Base-by-base conservation (phyloP, 2,797 vertebrate species). In the Aphelocoma californica region DNA sequence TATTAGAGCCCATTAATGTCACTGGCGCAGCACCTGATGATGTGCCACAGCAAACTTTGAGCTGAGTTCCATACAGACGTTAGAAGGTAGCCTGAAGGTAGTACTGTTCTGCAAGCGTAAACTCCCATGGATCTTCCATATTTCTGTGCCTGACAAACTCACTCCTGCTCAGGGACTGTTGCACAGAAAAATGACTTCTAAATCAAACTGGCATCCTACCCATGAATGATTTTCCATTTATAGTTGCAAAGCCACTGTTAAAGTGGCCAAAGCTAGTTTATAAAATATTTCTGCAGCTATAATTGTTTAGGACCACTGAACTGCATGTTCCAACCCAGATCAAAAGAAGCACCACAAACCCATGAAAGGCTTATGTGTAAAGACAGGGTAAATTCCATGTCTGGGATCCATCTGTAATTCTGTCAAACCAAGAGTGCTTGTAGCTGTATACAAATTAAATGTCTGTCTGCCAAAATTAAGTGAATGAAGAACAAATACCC, bases 311-410 rank as follows among this genome's bases (percentile, higher is more conserved):
- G 89, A 94, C 85, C 95, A 90, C 95, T 79, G 69, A 96, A 90
- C 66, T 88, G 56, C 73, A 79, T 66, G 87, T 92, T 95, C 85
- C 95, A 94, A 97, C 36, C 77, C 95, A 94, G 96, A 96, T 96
- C 87, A 97, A 95, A 96, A 93, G 88, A 16, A 95, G 82, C 51
- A 96, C 91, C 95, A 93, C 95, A 97, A 96, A 94, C 92, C 70
- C 92, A 94, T 91, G 77, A 96, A 96, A 95, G 80, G 77, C 73
- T 86, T 83, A 83, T 87, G 75, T 86, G 86, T 87, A 96, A 96
- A 87, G 71, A 94, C 92, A 95, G 93, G 57, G 90, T 67, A 93
- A 95, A 96, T 93, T 93, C 61, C 84, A 89, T 44, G 84, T 83
- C 93, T 95, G 93, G 86, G 84, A 93, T 91, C 53, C 90, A 95